Evolutionary conservation across 2,113 vertebrate species (phyloP), one percentile per base, ranked within the genome.

Genomic region (Meles meles): DNA sequence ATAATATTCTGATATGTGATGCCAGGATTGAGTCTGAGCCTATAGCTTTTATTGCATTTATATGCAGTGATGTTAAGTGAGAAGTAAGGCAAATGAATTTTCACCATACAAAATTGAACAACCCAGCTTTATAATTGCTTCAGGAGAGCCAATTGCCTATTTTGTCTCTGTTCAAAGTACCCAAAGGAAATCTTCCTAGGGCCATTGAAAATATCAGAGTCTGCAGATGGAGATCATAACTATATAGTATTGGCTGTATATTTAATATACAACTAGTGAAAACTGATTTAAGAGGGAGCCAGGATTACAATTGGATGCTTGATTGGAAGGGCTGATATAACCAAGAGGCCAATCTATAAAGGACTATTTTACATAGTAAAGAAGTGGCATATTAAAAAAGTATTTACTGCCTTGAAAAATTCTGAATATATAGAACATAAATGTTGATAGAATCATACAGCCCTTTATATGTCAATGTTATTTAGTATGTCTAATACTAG

Each of bases 121-220:
- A 97, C 97, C 69, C 94, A 94, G 97, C 92, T 98, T 96, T 97
- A 93, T 98, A 98, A 98, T 98, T 98, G 95, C 97, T 97, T 97
- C 94, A 96, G 96, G 95, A 97, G 87, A 96, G 96, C 84, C 34
- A 2, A 98, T 98, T 96, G 95, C 96, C 94, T 96, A 96, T 98
- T 98, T 98, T 98, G 97, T 96, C 85, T 98, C 97, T 98, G 97
- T 93, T 98, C 97, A 95, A 97, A 97, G 97, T 97, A 98, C 97
- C 97, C 98, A 97, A 95, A 98, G 97, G 98, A 98, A 98, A 98
- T 98, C 97, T 97, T 98, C 95, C 97, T 96, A 76, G 37, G 90
- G 88, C 97, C 91, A 94, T 84, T 97, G 93, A 96, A 98, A 98
- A 96, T 97, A 98, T 97, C 91, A 42, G 88, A 94, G 94, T 94